Evolutionary conservation across 1,140 invertebrate species (phyloP).

Genomic region (Dendrolimus punctatus): DNA sequence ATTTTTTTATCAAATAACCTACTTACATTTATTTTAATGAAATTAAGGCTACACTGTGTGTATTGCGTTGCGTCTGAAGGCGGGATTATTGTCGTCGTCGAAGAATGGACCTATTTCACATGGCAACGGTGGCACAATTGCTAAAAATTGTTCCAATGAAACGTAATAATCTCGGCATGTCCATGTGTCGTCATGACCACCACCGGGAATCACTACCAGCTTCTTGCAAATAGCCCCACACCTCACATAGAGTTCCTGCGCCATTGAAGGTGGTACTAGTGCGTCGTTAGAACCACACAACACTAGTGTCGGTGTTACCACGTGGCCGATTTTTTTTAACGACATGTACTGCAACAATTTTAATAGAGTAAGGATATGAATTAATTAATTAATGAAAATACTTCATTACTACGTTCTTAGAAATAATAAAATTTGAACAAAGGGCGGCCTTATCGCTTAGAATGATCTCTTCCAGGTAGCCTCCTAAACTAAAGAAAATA

Average conservation of each 20-base stretch:
- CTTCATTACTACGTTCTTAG: too few relatives aligned
- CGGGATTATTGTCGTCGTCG: constrained; percentile 22
- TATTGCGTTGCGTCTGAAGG: constrained; percentile 21
- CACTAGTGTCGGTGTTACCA: constrained; percentile 82
- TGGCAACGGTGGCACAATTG: constrained; percentile 38
- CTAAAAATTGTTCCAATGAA: constrained; percentile 45
- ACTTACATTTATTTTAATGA: neutral
- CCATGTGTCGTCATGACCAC: constrained; percentile 94
- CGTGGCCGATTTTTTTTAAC: constrained; percentile 77
- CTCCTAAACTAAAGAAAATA: too few relatives aligned
- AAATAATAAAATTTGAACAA: too few relatives aligned
- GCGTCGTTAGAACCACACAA: constrained; percentile 87
- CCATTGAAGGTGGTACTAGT: constrained; percentile 89
- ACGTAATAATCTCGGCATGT: constrained; percentile 55
- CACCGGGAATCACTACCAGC: constrained; percentile 79
- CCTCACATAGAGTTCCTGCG: constrained; percentile 80
- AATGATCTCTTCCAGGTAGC: too few relatives aligned
- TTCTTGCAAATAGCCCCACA: constrained; percentile 82
- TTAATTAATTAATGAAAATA: neutral
- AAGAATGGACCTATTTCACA: constrained; percentile 28
- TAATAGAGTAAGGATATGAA: constrained; percentile 3
- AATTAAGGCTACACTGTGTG: constrained; percentile 25
- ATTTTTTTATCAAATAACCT: too few relatives aligned
- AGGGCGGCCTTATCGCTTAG: too few relatives aligned
- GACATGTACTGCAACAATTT: constrained; percentile 79